A percentile compares a stretch with the other conserved stretches of the same genome.
Conservation (phyloP, 2,888 invertebrate species). For the Emmelina monodactyla region DNA sequence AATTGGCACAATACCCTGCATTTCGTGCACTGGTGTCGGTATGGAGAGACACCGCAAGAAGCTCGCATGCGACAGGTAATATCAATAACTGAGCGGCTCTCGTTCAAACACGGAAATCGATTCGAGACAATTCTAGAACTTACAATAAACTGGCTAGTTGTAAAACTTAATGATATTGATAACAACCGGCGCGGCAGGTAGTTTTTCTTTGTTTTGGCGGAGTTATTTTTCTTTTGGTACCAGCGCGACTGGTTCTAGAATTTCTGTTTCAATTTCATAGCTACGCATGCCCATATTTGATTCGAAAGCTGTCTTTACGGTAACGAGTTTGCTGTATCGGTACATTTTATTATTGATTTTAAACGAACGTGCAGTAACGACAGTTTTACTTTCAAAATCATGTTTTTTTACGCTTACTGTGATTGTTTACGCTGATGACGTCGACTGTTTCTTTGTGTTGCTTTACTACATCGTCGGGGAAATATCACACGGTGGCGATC, state of each 20-base stretch:
- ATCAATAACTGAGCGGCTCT: conserved; percentile 13
- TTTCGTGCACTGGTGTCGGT: conserved; percentile 76
- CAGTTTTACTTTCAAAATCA: conserved; percentile 22
- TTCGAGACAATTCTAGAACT: conserved; percentile 23
- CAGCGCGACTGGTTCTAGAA: conserved; percentile 37
- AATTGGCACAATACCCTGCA: conserved; percentile 74
- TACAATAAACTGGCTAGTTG: conserved; percentile 19
- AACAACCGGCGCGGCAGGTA: too few relatives aligned
- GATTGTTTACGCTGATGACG: conserved; percentile 27
- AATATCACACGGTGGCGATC: conserved; percentile 30
- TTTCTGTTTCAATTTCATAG: conserved; percentile 27
- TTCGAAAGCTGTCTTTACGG: conserved; percentile 33
- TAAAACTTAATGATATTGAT: too few relatives aligned
- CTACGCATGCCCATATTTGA: conserved; percentile 25
- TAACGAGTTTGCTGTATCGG: conserved; percentile 12
- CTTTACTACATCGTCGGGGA: not conserved
- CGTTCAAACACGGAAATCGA: too few relatives aligned
- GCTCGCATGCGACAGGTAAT: conserved; percentile 75
- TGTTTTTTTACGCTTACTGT: conserved; percentile 37
- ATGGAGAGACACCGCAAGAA: conserved; percentile 72
- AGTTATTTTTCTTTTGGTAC: too few relatives aligned
- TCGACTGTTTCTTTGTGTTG: not conserved
- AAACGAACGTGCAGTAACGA: too few relatives aligned
- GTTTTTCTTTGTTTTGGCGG: too few relatives aligned
- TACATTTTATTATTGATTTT: too few relatives aligned